Conservation (phyloP, 2,888 invertebrate genomes). For the Neoaliturus tenellus region DNA sequence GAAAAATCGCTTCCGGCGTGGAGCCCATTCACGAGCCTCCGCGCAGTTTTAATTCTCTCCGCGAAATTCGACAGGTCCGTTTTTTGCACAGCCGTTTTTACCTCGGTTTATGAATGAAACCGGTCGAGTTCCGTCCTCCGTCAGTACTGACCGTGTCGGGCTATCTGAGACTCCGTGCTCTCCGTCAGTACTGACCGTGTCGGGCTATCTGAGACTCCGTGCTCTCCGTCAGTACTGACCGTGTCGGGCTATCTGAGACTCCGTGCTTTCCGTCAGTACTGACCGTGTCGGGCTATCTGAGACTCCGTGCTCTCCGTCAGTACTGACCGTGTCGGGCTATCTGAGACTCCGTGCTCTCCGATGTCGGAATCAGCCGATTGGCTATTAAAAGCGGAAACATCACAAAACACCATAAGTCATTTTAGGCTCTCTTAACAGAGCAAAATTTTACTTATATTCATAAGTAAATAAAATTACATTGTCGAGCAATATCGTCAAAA, state of each 20-base stretch:
- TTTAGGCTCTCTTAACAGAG: too few species aligned
- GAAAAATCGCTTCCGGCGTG: slow-evolving; percentile 45
- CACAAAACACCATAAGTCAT: too few species aligned
- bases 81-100: slow-evolving; percentile 23
- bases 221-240: background rate
- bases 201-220: background rate
- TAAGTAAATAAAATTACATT: too few species aligned
- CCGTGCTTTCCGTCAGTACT: background rate
- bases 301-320: too few species aligned
- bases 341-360: too few species aligned
- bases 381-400: too few species aligned
- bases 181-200: background rate
- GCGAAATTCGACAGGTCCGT: slow-evolving; percentile 49
- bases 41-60: slow-evolving; percentile 49
- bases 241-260: background rate
- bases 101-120: slow-evolving; percentile 48
- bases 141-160: background rate
- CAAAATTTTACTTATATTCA: too few species aligned
- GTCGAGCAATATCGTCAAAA: too few species aligned
- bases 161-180: background rate
- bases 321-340: too few species aligned
- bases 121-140: slow-evolving; percentile 2
- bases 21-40: slow-evolving; percentile 38
- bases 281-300: background rate
- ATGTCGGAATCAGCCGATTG: too few species aligned